Percentiles rank a stretch among this genome's conserved stretches.
Conservation (phyloP, 53 echinoderm and acorn worm genomes). For the Paelopatides confundens region DNA sequence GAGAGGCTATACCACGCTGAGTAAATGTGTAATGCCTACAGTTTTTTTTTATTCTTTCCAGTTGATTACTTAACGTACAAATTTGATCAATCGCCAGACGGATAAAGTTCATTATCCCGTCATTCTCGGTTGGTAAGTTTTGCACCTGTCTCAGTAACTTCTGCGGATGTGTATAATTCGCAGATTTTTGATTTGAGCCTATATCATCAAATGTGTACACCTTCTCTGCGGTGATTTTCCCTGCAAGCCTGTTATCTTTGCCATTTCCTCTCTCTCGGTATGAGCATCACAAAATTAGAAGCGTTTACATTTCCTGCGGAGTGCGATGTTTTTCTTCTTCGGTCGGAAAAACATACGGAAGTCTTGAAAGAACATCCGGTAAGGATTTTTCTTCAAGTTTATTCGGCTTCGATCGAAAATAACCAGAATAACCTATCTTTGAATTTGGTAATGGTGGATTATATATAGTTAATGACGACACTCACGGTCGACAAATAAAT, state of each 20-base stretch:
- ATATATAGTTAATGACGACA: too few relatives aligned
- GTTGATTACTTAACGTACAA: background rate
- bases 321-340: conserved; percentile 5
- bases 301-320: conserved; percentile 34
- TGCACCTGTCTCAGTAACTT: conserved; percentile 1
- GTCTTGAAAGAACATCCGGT: background rate
- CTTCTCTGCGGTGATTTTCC: conserved; percentile 23
- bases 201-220: conserved; percentile 27
- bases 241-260: conserved; percentile 36
- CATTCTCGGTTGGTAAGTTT: background rate
- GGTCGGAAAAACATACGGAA: background rate
- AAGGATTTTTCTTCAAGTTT: background rate
- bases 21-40: too few relatives aligned
- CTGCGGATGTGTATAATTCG: conserved; percentile 1
- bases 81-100: background rate
- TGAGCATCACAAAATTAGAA: conserved; percentile 31
- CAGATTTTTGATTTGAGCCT: conserved; percentile 4
- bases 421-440: too few relatives aligned
- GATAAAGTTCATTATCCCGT: background rate
- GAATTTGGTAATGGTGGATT: too few relatives aligned
- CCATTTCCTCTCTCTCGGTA: conserved; percentile 26
- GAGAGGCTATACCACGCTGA: too few relatives aligned
- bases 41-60: too few relatives aligned
- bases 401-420: too few relatives aligned
- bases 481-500: too few relatives aligned